Base-by-base conservation (phyloP, 2,113 vertebrate genomes). In the Siniperca chuatsi region DNA sequence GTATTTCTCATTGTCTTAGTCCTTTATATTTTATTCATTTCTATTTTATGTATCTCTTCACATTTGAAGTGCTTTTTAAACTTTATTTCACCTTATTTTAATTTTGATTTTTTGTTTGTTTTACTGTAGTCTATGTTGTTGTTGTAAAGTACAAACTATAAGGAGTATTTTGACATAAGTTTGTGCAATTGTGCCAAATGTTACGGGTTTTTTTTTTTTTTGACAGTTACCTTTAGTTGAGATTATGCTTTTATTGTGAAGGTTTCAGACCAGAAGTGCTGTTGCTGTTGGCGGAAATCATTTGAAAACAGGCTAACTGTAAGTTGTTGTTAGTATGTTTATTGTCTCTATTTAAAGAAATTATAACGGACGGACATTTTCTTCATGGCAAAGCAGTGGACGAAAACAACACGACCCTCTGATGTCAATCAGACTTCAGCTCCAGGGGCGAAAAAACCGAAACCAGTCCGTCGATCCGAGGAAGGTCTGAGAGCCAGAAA, bases 231-330 rank as follows among this genome's bases (percentile, higher is more conserved):
- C 29, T 35, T 35, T 52, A 35, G 3, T 8, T 16, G 21, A 18
- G 18, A 9, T 29, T 18, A 0, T 15, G 54, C 60, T 65, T 78
- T 83, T 78, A 65, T 57, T 83, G 5, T 78, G 66, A 77, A 71
- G 37, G 72, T 37, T 13, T 35, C 66, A 25, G 0, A 65, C 37
- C 46, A 1, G 75, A 83, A 35, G 48, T 57, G 48, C 15, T 25
- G 18, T 44, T 35, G 37, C 13, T 62, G 55, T 25, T 55, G 3
- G 52, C 69, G 75, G 75, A 84, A 67, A 79, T n/a, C 12, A 42
- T 84, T 84, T 73, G 33, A 78, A 84, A 84, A 67, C 52, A 74
- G 37, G 33, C 61, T 37, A 29, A 9, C 9, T 20, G 0, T 4
- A 15, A 23, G 18, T 29, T 29, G 21, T 23, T 40, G 8, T 23